Base-by-base conservation (phyloP, 2,888 invertebrate genomes). In the Dicranocentrus wangi region DNA sequence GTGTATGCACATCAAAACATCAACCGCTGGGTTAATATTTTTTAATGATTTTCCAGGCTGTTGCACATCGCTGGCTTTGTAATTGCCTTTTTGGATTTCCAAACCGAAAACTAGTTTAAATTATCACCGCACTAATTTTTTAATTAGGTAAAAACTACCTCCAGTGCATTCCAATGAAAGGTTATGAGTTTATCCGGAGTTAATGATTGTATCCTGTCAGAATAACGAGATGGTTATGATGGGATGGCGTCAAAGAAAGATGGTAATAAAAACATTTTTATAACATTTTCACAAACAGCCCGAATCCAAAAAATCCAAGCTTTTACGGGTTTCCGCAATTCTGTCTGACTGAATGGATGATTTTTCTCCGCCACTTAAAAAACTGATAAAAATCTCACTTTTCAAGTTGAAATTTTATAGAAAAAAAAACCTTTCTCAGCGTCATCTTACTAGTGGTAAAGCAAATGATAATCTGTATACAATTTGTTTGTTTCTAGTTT, bases 1-100 rank as follows among this genome's bases (percentile, higher is more conserved):
- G 17, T 17, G n/a, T n/a, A n/a, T n/a, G n/a, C n/a, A n/a, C 42
- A 13, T 42, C 42, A 65, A 15, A 23, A n/a, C 43, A 23, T n/a
- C 55, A 63, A n/a, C n/a, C n/a, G 15, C 19, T 19, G 13, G 43
- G 58, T 15, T 47, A 58, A 68, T 47, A 28, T 68, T 76, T 43
- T 76, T 47, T 68, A 68, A 68, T 76, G 76, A 68, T 76, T 76
- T 76, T 76, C 76, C 55, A 27, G 76, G 28, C 28, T 32, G 76
- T 19, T 68, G 27, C 76, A 47, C 76, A 60, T 42, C 58, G 43
- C 76, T 68, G 47, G 7, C 15, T 63, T 58, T 63, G 28, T 55
- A 19, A 55, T 5, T 21, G 21, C 55, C 23, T 17, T 51, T 51
- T 10, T 21, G 51, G 63, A 19, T 25, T 25, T 65, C 13, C 42